Conservation (phyloP, 2,113 vertebrate species). For the Thinocorus orbignyianus region DNA sequence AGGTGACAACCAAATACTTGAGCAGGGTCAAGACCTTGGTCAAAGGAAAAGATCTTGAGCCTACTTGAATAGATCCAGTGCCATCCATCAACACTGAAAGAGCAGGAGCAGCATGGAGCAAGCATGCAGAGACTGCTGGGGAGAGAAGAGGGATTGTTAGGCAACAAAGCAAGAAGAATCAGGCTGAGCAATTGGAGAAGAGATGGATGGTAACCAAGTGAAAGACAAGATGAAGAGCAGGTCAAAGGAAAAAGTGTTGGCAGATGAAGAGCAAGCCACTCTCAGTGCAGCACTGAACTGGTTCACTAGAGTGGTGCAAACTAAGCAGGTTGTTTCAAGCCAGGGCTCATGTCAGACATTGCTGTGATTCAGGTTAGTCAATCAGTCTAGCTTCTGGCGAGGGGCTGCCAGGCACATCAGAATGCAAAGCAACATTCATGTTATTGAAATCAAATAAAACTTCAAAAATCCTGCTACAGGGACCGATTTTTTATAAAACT, state of each 20-base stretch:
- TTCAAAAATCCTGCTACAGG: neutral
- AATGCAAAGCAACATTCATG: neutral
- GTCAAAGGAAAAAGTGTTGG: neutral
- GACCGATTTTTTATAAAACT: neutral
- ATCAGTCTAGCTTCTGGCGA: neutral
- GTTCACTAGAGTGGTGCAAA: neutral
- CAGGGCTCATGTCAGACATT: neutral
- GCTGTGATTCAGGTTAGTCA: neutral
- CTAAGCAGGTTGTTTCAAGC: neutral
- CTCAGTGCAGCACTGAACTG: neutral
- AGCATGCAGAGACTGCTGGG: neutral
- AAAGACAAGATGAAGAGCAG: neutral
- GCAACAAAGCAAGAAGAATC: neutral
- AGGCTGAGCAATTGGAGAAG: neutral
- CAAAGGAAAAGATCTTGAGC: neutral
- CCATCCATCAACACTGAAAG: neutral
- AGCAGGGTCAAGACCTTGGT: neutral
- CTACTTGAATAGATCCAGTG: too few relatives aligned
- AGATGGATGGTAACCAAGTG: neutral
- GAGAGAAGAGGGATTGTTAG: neutral
- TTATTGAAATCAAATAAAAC: neutral
- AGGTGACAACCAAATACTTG: neutral
- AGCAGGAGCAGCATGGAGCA: fast-evolving
- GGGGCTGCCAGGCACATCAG: neutral
- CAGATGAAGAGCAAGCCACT: neutral